Percentiles rank a stretch among this genome's conserved stretches.
Evolutionary conservation across 1,140 invertebrate species (phyloP).

Genomic region (Monochamus saltuarius): DNA sequence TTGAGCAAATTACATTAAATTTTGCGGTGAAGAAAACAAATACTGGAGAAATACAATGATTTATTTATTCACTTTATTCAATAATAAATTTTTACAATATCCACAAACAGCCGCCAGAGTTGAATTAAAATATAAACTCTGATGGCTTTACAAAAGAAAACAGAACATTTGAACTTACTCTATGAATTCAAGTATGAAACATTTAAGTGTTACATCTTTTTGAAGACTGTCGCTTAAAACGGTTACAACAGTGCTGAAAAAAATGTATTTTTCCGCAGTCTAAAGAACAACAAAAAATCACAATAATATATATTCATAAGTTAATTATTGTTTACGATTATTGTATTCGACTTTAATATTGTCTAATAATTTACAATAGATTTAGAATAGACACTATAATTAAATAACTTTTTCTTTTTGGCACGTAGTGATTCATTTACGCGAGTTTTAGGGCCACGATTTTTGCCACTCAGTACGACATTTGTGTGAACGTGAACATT

Average conservation of each 20-base stretch:
- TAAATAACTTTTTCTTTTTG: constrained; percentile 3
- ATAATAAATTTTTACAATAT: constrained; percentile 10
- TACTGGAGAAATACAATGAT: constrained; percentile 2
- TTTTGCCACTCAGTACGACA: not conserved
- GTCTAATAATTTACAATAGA: constrained; percentile 19
- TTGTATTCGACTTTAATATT: constrained; percentile 24
- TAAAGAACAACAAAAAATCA: constrained; percentile 3
- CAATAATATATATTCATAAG: constrained; percentile 5
- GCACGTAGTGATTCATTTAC: constrained; percentile 18
- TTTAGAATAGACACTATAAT: not conserved
- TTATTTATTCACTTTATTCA: constrained; percentile 11
- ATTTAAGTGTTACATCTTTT: not conserved
- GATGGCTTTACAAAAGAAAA: constrained; percentile 11
- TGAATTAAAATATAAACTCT: constrained; percentile 10
- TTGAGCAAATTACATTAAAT: no score
- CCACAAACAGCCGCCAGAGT: constrained; percentile 5
- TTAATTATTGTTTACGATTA: constrained; percentile 22
- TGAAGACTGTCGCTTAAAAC: not conserved
- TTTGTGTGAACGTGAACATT: not conserved
- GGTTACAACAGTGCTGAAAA: not conserved
- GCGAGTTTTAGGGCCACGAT: not conserved
- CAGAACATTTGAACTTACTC: not conserved
- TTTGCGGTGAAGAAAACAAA: not conserved
- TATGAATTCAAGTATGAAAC: constrained; percentile 6
- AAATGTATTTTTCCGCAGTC: constrained; percentile 7